These are phyloP conservation scores for Erinaceus europaeus DNA, from an alignment of 2,113 vertebrate species.

Conservation along the genomic window DNA sequence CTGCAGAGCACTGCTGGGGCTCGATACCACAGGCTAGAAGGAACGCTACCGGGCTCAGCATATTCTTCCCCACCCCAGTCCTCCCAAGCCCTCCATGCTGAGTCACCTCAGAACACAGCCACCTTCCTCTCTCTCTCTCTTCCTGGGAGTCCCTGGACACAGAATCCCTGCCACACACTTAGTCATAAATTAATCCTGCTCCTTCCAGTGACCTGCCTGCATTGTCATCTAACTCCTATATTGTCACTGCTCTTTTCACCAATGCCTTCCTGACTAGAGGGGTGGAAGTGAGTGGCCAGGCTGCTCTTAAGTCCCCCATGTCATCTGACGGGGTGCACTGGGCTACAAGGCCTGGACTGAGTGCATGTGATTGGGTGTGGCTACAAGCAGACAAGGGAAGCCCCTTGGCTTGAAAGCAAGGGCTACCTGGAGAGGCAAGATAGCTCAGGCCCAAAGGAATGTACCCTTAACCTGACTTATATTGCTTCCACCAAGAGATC, in stretches of 20 bases:
- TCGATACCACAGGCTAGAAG: neutral
- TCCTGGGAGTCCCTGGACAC: neutral
- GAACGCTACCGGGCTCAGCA: neutral
- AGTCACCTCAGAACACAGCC: neutral
- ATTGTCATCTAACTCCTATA: slow-evolving; percentile 49
- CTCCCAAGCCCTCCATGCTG: neutral
- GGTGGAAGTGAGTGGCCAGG: neutral
- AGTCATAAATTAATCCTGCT: slow-evolving; percentile 46
- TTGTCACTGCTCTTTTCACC: slow-evolving; percentile 20
- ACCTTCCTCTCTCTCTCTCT: slow-evolving; percentile 15
- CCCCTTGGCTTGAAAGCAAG: neutral
- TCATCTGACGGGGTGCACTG: too few relatives aligned
- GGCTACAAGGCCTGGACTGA: neutral
- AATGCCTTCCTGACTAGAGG: neutral
- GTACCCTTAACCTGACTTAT: too few relatives aligned
- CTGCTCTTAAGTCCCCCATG: neutral
- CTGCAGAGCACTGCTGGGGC: too few relatives aligned
- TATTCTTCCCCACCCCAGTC: neutral
- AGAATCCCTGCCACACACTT: slow-evolving; percentile 17
- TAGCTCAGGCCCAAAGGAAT: neutral
- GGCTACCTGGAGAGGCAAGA: neutral
- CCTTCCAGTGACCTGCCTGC: neutral
- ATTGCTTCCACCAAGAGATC: too few relatives aligned
- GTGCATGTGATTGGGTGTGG: rapidly evolving
- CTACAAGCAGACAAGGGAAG: neutral